Percentiles rank a stretch among this genome's conserved stretches.
These are phyloP conservation scores for Nesogale talazaci DNA, from an alignment of 2,113 vertebrate genomes.

Conservation along the genomic window DNA sequence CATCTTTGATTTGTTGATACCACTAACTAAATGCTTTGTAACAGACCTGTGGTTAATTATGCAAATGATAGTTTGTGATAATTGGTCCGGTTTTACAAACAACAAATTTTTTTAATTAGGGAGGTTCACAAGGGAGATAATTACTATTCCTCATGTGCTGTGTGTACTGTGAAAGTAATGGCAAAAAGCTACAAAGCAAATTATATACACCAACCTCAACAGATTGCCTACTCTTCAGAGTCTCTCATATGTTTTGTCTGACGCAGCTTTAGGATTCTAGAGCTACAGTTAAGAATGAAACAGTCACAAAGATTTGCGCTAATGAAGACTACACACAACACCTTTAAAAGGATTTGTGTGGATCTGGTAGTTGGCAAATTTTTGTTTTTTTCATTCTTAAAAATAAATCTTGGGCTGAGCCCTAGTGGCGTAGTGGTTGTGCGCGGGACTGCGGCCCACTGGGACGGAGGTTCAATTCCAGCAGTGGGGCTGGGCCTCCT, in stretches of 20 bases:
- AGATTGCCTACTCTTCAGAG: constrained; percentile 63
- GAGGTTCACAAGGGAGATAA: constrained; percentile 73
- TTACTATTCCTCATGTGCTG: constrained; percentile 71
- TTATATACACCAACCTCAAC: constrained; percentile 64
- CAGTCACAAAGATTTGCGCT: constrained; percentile 85
- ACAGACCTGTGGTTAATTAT: constrained; percentile 77
- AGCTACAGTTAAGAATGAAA: constrained; percentile 76
- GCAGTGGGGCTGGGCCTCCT: too few relatives aligned
- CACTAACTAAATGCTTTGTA: constrained; percentile 76
- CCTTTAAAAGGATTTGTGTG: constrained; percentile 91
- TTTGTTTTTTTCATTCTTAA: constrained; percentile 83
- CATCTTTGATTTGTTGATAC: constrained; percentile 66
- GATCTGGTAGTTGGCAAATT: constrained; percentile 91
- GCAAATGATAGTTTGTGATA: constrained; percentile 78
- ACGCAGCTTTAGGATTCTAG: constrained; percentile 68
- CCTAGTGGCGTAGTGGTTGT: too few relatives aligned
- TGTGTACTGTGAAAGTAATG: constrained; percentile 62
- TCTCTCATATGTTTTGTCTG: constrained; percentile 79
- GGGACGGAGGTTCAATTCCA: too few relatives aligned
- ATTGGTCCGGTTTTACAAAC: constrained; percentile 76
- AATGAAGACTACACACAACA: constrained; percentile 96
- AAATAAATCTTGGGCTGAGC: too few relatives aligned
- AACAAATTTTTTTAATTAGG: constrained; percentile 72
- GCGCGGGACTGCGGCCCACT: too few relatives aligned
- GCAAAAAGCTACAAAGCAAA: constrained; percentile 75